These are phyloP conservation scores for Andricus grossulariae DNA, from an alignment of 1,140 invertebrate genomes.

Conservation along the genomic window DNA sequence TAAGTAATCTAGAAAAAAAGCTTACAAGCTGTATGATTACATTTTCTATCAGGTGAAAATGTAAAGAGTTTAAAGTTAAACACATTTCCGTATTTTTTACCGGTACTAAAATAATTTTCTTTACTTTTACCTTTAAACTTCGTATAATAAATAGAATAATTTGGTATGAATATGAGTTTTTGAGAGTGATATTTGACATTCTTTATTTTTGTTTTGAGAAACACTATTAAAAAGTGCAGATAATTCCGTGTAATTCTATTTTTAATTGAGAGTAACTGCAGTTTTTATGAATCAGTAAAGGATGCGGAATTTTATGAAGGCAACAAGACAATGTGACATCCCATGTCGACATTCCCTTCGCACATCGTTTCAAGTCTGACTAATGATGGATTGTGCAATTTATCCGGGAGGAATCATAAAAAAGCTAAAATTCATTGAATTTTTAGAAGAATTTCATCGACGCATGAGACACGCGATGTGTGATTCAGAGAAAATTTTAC, in stretches of 20 bases:
- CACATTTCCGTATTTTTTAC: too few species aligned
- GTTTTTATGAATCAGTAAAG: constrained; percentile 13
- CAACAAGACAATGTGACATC: constrained; percentile 10
- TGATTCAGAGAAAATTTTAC: constrained; percentile 27
- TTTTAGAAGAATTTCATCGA: constrained; percentile 15
- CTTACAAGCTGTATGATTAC: too few species aligned
- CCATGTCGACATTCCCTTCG: constrained; percentile 1
- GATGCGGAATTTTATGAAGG: constrained; percentile 24
- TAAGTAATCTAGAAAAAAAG: too few species aligned
- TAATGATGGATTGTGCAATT: constrained; percentile 18
- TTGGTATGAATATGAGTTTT: too few species aligned
- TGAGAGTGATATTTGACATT: too few species aligned
- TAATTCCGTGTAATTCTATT: neutral
- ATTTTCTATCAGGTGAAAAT: too few species aligned
- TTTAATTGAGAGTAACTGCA: neutral
- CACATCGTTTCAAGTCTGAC: constrained; percentile 5
- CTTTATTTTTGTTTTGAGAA: too few species aligned
- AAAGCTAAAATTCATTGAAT: constrained; percentile 16
- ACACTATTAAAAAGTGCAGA: too few species aligned
- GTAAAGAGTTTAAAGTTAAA: too few species aligned
- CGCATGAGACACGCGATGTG: neutral
- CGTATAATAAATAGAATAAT: too few species aligned
- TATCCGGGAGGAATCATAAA: constrained; percentile 5
- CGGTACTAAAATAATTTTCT: too few species aligned
- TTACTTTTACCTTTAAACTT: too few species aligned